phyloP scores from a whole-genome alignment of 2,888 invertebrate species.

The Pammene fasciana region DNA sequence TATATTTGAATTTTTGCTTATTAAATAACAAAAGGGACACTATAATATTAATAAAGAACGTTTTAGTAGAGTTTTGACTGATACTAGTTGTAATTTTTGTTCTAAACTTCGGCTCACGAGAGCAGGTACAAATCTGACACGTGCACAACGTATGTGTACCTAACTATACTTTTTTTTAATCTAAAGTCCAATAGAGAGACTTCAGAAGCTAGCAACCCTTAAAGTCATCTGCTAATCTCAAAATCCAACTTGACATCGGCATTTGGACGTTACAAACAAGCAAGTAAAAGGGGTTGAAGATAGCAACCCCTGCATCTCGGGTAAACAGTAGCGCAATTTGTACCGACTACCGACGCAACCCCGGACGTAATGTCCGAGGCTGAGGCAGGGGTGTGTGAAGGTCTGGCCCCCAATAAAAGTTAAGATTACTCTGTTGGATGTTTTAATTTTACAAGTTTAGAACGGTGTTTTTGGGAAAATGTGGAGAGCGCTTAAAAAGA shows the following conservation, averaged over 20 bases:
- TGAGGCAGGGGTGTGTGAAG: constrained; percentile 42
- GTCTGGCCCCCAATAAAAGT: constrained; percentile 37
- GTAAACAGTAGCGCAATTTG: constrained; percentile 82
- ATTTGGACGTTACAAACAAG: constrained; percentile 72
- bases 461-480: background rate
- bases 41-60: too few species aligned
- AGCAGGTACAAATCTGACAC: too few species aligned
- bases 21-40: too few species aligned
- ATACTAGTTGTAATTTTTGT: too few species aligned
- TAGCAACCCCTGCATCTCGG: constrained; percentile 71
- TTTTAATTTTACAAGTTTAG: constrained; percentile 28
- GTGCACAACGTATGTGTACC: too few species aligned
- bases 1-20: too few species aligned
- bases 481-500: background rate
- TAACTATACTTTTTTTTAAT: background rate
- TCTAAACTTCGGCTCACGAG: too few species aligned
- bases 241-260: constrained; percentile 50
- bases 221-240: constrained; percentile 36
- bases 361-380: constrained; percentile 47
- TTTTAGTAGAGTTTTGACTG: too few species aligned
- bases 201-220: constrained; percentile 13
- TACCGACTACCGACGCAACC: constrained; percentile 70
- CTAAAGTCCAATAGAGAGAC: constrained; percentile 13
- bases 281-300: constrained; percentile 76
- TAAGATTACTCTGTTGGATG: constrained; percentile 26